A percentile compares a stretch with the other conserved stretches of the same genome.
phyloP scores from a whole-genome alignment of 2,113 vertebrate genomes.

The Phyllopteryx taeniolatus region DNA sequence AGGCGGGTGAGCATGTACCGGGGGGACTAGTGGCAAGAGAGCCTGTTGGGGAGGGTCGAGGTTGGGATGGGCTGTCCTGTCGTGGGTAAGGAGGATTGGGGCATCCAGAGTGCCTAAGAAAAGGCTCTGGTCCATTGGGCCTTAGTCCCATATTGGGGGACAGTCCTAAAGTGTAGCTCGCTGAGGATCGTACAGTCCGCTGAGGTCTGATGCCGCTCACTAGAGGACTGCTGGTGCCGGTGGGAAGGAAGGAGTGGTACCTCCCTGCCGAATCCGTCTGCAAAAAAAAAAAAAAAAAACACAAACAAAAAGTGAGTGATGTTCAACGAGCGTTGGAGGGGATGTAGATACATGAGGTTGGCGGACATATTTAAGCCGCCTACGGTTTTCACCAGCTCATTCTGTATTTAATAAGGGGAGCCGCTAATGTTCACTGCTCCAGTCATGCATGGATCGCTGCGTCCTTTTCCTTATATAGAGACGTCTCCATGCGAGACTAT shows the following conservation, averaged over 20 bases:
- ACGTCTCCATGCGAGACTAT: too few species aligned
- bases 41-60: constrained; percentile 85
- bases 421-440: too few species aligned
- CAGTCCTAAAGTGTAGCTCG: constrained; percentile 76
- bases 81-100: constrained; percentile 68
- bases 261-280: constrained; percentile 72
- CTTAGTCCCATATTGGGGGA: constrained; percentile 75
- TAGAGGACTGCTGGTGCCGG: constrained; percentile 73
- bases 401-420: too few species aligned
- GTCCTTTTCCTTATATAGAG: too few species aligned
- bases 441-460: too few species aligned
- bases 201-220: constrained; percentile 67
- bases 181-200: constrained; percentile 70
- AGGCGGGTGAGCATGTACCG: constrained; percentile 88
- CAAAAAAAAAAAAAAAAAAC: constrained; percentile 13
- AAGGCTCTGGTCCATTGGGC: constrained; percentile 67
- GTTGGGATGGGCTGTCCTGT: constrained; percentile 79
- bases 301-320: constrained; percentile 15
- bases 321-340: neutral
- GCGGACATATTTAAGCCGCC: too few species aligned
- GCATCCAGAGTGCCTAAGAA: constrained; percentile 71
- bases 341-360: too few species aligned
- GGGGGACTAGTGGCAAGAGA: constrained; percentile 86
- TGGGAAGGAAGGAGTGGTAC: constrained; percentile 73
- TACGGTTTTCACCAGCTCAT: too few species aligned